A percentile compares a stretch with the other conserved stretches of the same genome.
These are phyloP conservation scores for Plusia festucae DNA, from an alignment of 2,888 invertebrate genomes.

Conservation along the genomic window DNA sequence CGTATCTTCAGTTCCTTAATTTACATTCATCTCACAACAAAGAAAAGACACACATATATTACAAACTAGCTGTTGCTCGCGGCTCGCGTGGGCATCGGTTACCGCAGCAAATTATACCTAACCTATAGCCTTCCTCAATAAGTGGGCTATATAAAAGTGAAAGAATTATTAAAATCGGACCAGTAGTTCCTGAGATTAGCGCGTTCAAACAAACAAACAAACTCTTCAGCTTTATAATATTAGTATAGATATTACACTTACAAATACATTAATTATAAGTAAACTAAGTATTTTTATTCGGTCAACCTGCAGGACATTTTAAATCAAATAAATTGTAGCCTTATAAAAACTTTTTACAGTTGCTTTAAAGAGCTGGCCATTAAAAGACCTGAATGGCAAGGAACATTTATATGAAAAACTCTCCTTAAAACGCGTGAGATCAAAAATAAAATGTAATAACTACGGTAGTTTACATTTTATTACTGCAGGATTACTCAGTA, in stretches of 20 bases:
- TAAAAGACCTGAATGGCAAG: conserved; percentile 43
- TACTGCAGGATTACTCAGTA: conserved; percentile 29
- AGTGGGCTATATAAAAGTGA: too few species aligned
- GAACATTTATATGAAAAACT: conserved; percentile 43
- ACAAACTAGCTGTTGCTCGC: too few species aligned
- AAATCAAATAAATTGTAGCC: not conserved
- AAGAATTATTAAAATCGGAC: too few species aligned
- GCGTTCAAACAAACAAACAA: too few species aligned
- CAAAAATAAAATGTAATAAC: conserved; percentile 40
- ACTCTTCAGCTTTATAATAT: too few species aligned
- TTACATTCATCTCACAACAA: conserved; percentile 11
- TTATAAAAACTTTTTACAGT: conserved; percentile 21
- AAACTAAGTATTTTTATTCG: not conserved
- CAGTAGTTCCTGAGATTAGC: too few species aligned
- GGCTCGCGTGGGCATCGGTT: too few species aligned
- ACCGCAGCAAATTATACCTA: too few species aligned
- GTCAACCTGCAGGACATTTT: not conserved
- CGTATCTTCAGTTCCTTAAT: conserved; percentile 11
- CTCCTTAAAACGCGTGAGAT: conserved; percentile 44
- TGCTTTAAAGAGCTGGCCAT: conserved; percentile 28
- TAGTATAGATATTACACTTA: too few species aligned
- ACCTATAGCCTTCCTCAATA: too few species aligned
- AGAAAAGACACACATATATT: too few species aligned
- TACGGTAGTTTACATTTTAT: conserved; percentile 40
- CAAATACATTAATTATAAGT: conserved; percentile 13